Conservation (phyloP, 2,797 vertebrate species). For the Pangasius larnaudii region DNA sequence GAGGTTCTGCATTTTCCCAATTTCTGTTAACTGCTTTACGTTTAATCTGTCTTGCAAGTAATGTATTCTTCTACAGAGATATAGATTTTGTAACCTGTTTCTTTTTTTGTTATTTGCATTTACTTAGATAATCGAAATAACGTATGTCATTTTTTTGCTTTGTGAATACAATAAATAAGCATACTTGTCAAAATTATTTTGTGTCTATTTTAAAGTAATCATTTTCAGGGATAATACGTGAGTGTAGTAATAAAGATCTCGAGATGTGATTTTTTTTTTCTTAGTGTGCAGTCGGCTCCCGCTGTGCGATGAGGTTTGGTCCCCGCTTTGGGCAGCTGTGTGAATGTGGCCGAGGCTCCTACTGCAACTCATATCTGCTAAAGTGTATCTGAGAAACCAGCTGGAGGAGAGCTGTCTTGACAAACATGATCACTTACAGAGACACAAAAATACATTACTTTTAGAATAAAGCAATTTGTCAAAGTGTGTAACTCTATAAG, state of each 20-base stretch:
- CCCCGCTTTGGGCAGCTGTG: conserved; percentile 81
- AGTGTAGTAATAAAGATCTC: neutral
- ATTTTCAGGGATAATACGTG: neutral
- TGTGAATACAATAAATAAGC: neutral
- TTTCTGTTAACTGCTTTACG: neutral
- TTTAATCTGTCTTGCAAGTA: neutral
- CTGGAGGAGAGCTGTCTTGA: neutral
- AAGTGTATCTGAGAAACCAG: conserved; percentile 73
- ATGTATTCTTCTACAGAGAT: neutral
- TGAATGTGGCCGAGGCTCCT: conserved; percentile 75
- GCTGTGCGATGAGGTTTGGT: conserved; percentile 80
- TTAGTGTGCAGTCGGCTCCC: conserved; percentile 77
- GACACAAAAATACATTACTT: neutral
- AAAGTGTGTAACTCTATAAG: neutral
- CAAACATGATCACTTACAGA: neutral
- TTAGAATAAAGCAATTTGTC: neutral
- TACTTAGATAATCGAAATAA: neutral
- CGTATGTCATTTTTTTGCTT: neutral
- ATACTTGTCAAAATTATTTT: neutral
- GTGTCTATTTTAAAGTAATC: neutral
- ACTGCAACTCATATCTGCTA: conserved; percentile 83
- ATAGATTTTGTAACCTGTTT: neutral
- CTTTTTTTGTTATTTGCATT: neutral
- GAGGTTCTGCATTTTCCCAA: neutral
- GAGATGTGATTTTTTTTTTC: neutral